These are phyloP conservation scores for Dallia pectoralis DNA, from an alignment of 2,797 vertebrate genomes.

Conservation along the genomic window DNA sequence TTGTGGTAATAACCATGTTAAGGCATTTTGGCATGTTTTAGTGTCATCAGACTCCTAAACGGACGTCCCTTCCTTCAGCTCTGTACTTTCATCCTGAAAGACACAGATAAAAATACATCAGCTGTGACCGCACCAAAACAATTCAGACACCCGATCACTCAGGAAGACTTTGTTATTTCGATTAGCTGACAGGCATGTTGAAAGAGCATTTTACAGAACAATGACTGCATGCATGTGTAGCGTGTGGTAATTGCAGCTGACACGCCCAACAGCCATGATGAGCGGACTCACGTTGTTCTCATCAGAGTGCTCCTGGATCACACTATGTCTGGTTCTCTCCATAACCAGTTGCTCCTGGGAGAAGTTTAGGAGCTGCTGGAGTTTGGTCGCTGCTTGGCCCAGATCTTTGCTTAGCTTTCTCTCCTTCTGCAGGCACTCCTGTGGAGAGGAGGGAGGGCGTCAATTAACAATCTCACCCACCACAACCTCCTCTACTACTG, in stretches of 20 bases:
- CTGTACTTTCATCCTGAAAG: constrained; percentile 78
- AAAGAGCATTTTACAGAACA: too few relatives aligned
- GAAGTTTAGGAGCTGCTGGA: constrained; percentile 86
- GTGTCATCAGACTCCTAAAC: constrained; percentile 79
- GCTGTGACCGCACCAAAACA: too few relatives aligned
- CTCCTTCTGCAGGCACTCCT: constrained; percentile 93
- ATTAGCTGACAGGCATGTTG: too few relatives aligned
- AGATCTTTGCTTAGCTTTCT: constrained; percentile 90
- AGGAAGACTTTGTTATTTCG: too few relatives aligned
- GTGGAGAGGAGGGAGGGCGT: not conserved
- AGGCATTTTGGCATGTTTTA: constrained; percentile 89
- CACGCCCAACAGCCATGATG: too few relatives aligned
- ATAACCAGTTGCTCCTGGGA: constrained; percentile 87
- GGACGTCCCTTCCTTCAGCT: constrained; percentile 89
- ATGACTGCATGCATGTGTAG: not conserved
- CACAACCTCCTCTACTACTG: not conserved
- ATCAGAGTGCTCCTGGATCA: constrained; percentile 78
- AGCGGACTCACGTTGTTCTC: constrained; percentile 69
- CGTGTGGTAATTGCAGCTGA: too few relatives aligned
- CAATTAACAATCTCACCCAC: not conserved
- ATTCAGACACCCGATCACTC: too few relatives aligned
- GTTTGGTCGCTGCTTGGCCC: constrained; percentile 85
- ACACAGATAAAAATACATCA: constrained; percentile 19
- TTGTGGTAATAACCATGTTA: constrained; percentile 68
- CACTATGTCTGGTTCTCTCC: constrained; percentile 82